Base-by-base conservation (phyloP, 2,888 invertebrate species). In the Cordilura impudica region DNA sequence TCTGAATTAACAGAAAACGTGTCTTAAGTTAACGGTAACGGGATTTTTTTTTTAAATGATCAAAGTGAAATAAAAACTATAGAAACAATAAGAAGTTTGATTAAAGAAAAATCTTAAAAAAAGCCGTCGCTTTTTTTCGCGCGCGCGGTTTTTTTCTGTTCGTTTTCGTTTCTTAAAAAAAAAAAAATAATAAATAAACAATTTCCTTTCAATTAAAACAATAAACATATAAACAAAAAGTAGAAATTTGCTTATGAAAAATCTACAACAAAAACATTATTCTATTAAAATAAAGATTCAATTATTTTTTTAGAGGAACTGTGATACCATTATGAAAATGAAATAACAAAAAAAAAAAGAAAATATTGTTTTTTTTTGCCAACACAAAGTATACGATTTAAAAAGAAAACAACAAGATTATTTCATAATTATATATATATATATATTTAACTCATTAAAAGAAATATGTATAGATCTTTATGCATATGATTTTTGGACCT, bases 101-200 rank as follows among this genome's bases (percentile, higher is more conserved):
- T n/a, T n/a, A n/a, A n/a, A 35, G 19, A 65, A 35, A 65, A 10
- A n/a, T 12, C 19, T 4, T 35, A 72, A 79, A n/a, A 71, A 79
- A 79, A 79, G 79, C 79, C 79, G 79, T 79, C 79, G 79, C 75
- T 79, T 75, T 74, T 53, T 70, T 67, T 66, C 78, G 79, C 79
- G 79, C 79, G 75, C 79, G 79, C 75, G 75, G 67, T 61, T 63
- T 79, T 73, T 78, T 47, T 39, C 19, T 35, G 10, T 10, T 67
- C 71, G 70, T 66, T 74, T 60, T 73, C 61, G 43, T 21, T 47
- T 35, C 31, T 21, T 23, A 61, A 2, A 73, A 31, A 45, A 60
- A 43, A 49, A 51, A 45, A 43, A 18, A 51, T 16, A 12, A 10
- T 19, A 12, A n/a, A n/a, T 49, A 54, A 47, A 39, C 60, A 39